Evolutionary conservation across 2,797 vertebrate genomes (phyloP), one percentile per base, ranked within the genome.

Genomic region (Sebastes hubbsi): DNA sequence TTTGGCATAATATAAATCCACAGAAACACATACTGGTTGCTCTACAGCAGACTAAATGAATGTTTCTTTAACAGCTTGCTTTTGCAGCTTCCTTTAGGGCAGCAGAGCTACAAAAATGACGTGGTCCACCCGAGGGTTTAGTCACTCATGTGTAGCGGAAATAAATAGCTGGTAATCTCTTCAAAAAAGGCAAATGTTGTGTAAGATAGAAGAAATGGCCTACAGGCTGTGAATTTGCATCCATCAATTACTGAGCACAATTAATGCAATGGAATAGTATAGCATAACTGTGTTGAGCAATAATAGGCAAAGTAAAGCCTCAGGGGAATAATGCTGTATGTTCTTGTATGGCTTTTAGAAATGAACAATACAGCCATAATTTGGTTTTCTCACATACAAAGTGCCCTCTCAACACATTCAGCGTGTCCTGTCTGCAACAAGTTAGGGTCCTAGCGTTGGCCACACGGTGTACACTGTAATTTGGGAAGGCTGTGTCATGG

Each of bases 401-500:
- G 25, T 60, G 29, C 1, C 16, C 38, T 42, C n/a, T 62, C 25
- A 30, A 65, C 25, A 63, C 6, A 11, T 42, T 52, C 22, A 73
- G 30, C 27, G 24, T 55, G 61, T 79, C 55, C 74, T 46, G 34
- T 69, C 13, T 75, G 58, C 64, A 77, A 56, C 77, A 82, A 60
- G 70, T 72, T 14, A 46, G 58, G 59, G 52, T 67, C 62, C 29
- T 30, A 70, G 54, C 58, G 65, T 71, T 24, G 29, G 59, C 54
- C 68, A 86, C 68, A 77, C 29, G 0, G 46, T 70, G 63, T 42
- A 84, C 75, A 52, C 61, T 86, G 85, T 90, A 88, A 87, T 89
- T 86, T 90, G 64, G 89, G 83, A 86, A 62, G 79, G 64, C 79
- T 83, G 80, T 65, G 7, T 82, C 81, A 80, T 84, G 73, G 87